Evolutionary conservation across 2,888 invertebrate species (phyloP).

Genomic region (Pemphredon lugubris): DNA sequence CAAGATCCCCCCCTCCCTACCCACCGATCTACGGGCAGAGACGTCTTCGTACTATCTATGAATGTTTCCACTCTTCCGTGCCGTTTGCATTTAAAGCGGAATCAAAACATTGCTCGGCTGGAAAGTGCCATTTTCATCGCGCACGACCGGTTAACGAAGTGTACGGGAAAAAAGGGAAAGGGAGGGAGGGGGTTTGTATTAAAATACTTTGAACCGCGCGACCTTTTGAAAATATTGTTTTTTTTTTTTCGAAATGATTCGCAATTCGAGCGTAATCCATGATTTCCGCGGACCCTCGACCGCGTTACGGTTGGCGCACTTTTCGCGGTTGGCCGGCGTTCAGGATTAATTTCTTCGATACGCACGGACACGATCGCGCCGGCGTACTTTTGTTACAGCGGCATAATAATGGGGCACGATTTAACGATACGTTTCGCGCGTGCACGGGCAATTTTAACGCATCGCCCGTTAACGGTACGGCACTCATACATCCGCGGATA

Average conservation of each 20-base stretch:
- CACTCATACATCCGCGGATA: constrained; percentile 56
- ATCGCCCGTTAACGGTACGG: background rate
- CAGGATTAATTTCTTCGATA: background rate
- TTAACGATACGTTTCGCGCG: constrained; percentile 31
- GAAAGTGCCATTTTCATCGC: constrained; percentile 24
- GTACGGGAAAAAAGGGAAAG: background rate
- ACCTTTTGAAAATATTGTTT: too few relatives aligned
- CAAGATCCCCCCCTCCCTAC: background rate
- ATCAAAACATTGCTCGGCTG: constrained; percentile 23
- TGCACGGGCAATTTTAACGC: constrained; percentile 34
- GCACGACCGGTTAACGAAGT: background rate
- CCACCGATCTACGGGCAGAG: constrained; percentile 3
- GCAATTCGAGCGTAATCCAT: too few relatives aligned
- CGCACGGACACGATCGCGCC: too few relatives aligned
- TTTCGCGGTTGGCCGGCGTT: too few relatives aligned
- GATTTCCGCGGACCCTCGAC: background rate
- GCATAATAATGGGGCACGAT: background rate
- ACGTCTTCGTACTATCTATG: constrained; percentile 15
- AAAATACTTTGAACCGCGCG: too few relatives aligned
- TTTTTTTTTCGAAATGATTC: too few relatives aligned
- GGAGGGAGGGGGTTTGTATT: too few relatives aligned
- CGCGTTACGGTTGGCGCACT: too few relatives aligned
- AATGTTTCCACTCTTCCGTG: constrained; percentile 1
- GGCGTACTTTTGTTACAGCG: constrained; percentile 14
- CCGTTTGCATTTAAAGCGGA: constrained; percentile 28